Conservation (phyloP, 1,140 invertebrate species). For the Monochamus saltuarius region DNA sequence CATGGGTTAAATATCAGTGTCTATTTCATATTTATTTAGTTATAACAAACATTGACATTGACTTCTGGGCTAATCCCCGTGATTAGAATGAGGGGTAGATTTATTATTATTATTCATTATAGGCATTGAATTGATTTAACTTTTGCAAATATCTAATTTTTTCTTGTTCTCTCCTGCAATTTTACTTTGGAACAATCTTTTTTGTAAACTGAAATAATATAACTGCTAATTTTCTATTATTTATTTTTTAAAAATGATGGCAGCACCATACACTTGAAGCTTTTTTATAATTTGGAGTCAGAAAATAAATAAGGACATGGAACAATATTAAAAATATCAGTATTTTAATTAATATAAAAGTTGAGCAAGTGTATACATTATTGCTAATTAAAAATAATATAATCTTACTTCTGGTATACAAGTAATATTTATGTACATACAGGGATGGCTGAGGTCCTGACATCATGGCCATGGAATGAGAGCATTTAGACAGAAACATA, state of each 20-base stretch:
- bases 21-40: too few species aligned
- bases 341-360: conserved; percentile 40
- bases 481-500: conserved; percentile 8
- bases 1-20: too few species aligned
- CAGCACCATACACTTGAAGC: conserved; percentile 49
- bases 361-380: conserved; percentile 49
- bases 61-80: too few species aligned
- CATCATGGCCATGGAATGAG: conserved; percentile 9
- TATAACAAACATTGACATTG: too few species aligned
- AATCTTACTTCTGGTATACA: conserved; percentile 34
- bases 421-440: conserved; percentile 43
- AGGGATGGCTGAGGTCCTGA: conserved; percentile 21
- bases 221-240: conserved; percentile 14
- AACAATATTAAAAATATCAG: conserved; percentile 40
- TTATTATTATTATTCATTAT: too few species aligned
- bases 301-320: conserved; percentile 42
- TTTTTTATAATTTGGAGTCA: conserved; percentile 40
- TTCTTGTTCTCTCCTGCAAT: too few species aligned
- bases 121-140: too few species aligned
- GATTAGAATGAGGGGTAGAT: too few species aligned
- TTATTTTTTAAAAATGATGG: conserved; percentile 39
- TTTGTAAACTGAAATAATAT: conserved; percentile 4
- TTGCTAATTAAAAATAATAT: conserved; percentile 32
- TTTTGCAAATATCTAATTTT: too few species aligned
- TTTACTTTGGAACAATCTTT: too few species aligned